A percentile compares a stretch with the other conserved stretches of the same genome.
Conservation (phyloP, 2,797 vertebrate species). For the Benthosema pterotum region DNA sequence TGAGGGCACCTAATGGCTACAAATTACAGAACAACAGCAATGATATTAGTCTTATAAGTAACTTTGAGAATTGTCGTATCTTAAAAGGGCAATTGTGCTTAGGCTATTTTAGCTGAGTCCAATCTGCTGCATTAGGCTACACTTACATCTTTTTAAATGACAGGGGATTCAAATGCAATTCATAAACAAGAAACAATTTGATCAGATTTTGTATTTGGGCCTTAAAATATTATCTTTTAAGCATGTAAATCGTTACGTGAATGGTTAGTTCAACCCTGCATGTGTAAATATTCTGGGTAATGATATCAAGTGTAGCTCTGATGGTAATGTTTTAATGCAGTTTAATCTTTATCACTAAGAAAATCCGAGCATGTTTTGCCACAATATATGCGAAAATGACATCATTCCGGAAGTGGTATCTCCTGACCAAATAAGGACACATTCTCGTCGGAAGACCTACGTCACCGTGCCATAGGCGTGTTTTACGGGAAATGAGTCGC, state of each 20-base stretch:
- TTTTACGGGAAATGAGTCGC: conserved; percentile 74
- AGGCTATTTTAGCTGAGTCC: too few species aligned
- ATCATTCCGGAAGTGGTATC: conserved; percentile 72
- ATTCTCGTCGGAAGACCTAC: conserved; percentile 65
- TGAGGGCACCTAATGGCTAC: too few species aligned
- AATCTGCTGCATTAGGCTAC: too few species aligned
- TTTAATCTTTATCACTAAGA: conserved; percentile 16
- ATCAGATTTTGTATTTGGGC: too few species aligned
- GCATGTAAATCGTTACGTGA: conserved; percentile 1
- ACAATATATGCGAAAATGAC: conserved; percentile 59
- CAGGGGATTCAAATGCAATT: too few species aligned
- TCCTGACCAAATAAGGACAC: conserved; percentile 73
- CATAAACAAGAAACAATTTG: too few species aligned
- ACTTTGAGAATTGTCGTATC: too few species aligned
- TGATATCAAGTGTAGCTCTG: background rate
- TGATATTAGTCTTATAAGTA: too few species aligned
- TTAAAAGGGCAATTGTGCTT: too few species aligned
- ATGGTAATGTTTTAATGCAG: background rate
- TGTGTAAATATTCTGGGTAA: background rate
- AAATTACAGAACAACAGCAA: too few species aligned
- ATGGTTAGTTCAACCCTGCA: background rate
- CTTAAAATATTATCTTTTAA: too few species aligned
- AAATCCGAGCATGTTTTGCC: conserved; percentile 41
- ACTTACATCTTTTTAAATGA: too few species aligned
- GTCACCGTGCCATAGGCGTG: conserved; percentile 72